Conservation (phyloP, 2,797 vertebrate genomes). For the Harpagifer antarcticus region DNA sequence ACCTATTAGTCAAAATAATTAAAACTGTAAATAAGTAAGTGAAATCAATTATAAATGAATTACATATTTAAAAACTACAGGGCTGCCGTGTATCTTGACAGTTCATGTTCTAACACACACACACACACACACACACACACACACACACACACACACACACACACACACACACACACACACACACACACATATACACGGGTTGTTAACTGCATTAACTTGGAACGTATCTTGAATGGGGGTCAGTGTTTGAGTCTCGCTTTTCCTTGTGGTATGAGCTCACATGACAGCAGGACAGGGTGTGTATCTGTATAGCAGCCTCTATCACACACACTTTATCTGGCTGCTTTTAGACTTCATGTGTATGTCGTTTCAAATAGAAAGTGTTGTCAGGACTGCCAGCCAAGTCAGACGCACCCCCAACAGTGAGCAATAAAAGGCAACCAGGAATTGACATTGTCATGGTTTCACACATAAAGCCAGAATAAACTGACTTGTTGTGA, state of each 20-base stretch:
- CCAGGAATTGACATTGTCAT: background rate
- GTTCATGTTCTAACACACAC: background rate
- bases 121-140: too few species aligned
- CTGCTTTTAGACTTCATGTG: background rate
- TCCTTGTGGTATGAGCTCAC: slow-evolving; percentile 35
- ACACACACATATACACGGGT: background rate
- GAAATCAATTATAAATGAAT: too few species aligned
- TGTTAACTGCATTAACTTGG: slow-evolving; percentile 48
- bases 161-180: slow-evolving; percentile 10
- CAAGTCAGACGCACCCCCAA: background rate
- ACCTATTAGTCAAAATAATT: too few species aligned
- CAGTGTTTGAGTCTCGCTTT: slow-evolving; percentile 30
- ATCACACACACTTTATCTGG: background rate
- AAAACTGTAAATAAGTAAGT: too few species aligned
- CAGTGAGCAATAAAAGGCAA: background rate
- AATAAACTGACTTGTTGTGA: background rate
- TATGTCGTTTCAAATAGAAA: background rate
- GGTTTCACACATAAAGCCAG: background rate
- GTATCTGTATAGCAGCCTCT: slow-evolving; percentile 1
- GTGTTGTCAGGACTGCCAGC: background rate
- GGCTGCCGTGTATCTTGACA: background rate
- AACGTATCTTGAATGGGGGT: slow-evolving; percentile 41
- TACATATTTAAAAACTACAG: background rate
- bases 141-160: too few species aligned
- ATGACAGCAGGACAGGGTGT: slow-evolving; percentile 38